Base-by-base conservation (phyloP, 2,888 invertebrate genomes). In the Stenodema calcarata region DNA sequence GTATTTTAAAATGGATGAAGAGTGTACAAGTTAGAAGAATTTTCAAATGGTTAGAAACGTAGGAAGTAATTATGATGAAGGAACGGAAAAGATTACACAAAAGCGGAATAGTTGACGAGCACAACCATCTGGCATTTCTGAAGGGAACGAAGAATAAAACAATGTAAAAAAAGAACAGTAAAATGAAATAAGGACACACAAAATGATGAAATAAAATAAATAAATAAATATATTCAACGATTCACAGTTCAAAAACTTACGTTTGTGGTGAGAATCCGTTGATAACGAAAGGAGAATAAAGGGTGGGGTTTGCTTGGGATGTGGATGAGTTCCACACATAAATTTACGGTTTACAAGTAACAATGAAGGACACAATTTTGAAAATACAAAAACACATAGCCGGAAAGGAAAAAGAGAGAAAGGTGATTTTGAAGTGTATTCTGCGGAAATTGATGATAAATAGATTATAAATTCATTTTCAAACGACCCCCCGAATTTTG, bases 231-330 rank as follows among this genome's bases (percentile, higher is more conserved):
- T 7, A 35, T 35, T 54, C 11, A 54, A 54, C 23, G 23, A 78
- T 44, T 44, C 73, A 44, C 78, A 18, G 41, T 41, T 73, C n/a
- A 69, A 23, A 80, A 41, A 82, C 62, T 62, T 82, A 82, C 82
- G 82, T 62, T 41, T 69, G 14, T 23, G 69, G 41, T 82, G 82
- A 23, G 11, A 82, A 69, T 69, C 69, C 69, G 82, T 82, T 69
- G 82, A 47, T 82, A 30, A 69, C 14, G 23, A 82, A 35, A 69
- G 28, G 30, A 23, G 27, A 80, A 27, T 28, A 79, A 80, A 28
- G 80, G 54, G 27, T 16, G 12, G 50, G 30, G 28, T 41, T 6
- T 3, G 28, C n/a, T n/a, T n/a, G 44, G 78, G 44, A 78, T 23
- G 18, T 78, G 78, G 23, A 44, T 18, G 78, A 41, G 27, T 44